phyloP scores from a whole-genome alignment of 2,888 invertebrate genomes.

The Gastracanthus pulcherrimus region DNA sequence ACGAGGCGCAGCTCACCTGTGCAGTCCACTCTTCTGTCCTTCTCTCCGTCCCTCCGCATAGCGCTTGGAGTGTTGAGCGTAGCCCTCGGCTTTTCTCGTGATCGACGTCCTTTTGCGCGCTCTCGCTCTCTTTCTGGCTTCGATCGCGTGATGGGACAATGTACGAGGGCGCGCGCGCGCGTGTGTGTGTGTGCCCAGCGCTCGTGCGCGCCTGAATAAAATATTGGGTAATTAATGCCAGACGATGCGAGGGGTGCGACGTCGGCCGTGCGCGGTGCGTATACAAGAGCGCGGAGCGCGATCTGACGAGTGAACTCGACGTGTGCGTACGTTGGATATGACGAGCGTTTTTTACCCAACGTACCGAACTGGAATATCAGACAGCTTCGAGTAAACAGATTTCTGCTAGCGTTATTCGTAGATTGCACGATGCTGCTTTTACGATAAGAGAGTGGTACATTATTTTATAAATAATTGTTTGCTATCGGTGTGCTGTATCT shows the following conservation, averaged over 20 bases:
- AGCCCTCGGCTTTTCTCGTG: neutral
- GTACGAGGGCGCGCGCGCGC: neutral
- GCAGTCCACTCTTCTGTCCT: neutral
- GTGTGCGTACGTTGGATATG: no score
- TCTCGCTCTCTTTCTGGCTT: neutral
- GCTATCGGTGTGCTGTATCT: no score
- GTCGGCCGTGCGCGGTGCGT: neutral
- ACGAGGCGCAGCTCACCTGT: neutral
- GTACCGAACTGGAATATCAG: no score
- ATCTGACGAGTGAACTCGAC: neutral
- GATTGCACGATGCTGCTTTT: no score
- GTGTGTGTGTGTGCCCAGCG: neutral
- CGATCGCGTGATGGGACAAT: neutral
- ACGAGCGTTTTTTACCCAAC: no score
- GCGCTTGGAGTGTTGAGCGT: neutral
- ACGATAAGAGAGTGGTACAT: no score
- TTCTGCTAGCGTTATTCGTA: no score
- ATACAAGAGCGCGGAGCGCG: neutral
- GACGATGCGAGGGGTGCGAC: neutral
- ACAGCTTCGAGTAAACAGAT: no score
- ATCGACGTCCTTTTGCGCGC: neutral
- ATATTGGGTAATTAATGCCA: slow-evolving; percentile 26
- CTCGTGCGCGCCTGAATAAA: slow-evolving; percentile 14
- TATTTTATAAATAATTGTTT: no score
- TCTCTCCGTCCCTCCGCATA: neutral